Base-by-base conservation (phyloP, 92 coral and sea anemone species). In the Porites cylindrica region DNA sequence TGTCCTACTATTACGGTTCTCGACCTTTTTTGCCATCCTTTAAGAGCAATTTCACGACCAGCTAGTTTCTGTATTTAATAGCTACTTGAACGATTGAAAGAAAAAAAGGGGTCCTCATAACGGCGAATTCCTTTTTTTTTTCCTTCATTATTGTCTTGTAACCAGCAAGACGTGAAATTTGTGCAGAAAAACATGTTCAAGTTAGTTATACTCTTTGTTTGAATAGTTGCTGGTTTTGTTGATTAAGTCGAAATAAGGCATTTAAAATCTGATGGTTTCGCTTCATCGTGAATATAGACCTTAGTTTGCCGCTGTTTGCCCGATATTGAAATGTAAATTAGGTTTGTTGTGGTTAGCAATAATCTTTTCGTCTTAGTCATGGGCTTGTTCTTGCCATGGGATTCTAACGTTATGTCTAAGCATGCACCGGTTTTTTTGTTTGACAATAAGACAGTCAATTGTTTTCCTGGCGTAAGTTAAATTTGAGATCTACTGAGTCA, bases 291-390 rank as follows among this genome's bases (percentile, higher is more conserved):
- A 50, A 47, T 63, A 50, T 73, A 72, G 43, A 32, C 61, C 14
- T 51, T 52, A 52, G 11, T 8, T 66, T 18, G 80, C 87, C 72
- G 74, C 75, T 74, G 81, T 63, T 75, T 23, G 14, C 65, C 72
- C 17, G 29, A 83, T 43, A 71, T 83, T 83, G 72, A 83, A 83
- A 83, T 83, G 87, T 73, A 83, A 83, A 83, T 83, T 83, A 74
- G 80, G 64, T 4, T 9, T 64, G 13, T 83, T 54, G 24, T 73
- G 61, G 80, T 60, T 75, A 20, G 54, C 7, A 65, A 17, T 64
- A 32, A 62, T 50, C 21, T 53, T 24, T 21, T 64, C 8, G 26
- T 64, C 82, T 29, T 77, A 17, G 21, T 21, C 29, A 70, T 29
- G 32, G 14, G 20, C 14, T n/a, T 63, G 68, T 71, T 58, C 13